These are phyloP conservation scores for Struthio camelus DNA, from an alignment of 2,113 vertebrate species.

Conservation along the genomic window DNA sequence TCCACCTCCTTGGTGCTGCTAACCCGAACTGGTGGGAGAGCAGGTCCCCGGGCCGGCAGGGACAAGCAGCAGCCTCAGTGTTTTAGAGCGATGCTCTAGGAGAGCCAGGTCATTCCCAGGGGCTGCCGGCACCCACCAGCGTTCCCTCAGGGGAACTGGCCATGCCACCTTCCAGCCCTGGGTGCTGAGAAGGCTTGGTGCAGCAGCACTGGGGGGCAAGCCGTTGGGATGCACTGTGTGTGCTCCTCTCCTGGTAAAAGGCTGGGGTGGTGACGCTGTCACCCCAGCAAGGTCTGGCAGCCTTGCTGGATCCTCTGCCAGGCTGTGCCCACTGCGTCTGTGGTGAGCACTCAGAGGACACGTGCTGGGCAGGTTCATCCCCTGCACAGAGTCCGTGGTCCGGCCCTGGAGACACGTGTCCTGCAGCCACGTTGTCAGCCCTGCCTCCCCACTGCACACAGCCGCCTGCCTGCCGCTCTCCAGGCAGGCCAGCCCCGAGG, in stretches of 20 bases:
- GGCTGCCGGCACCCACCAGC: neutral
- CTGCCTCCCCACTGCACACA: neutral
- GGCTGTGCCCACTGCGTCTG: neutral
- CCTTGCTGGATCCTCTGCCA: neutral
- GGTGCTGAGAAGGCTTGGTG: neutral
- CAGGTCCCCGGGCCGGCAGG: neutral
- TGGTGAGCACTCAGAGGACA: neutral
- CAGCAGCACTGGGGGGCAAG: neutral
- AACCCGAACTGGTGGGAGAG: neutral
- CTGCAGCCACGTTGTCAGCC: neutral
- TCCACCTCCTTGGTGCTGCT: too few species aligned
- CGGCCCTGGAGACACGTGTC: neutral
- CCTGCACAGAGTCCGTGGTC: neutral
- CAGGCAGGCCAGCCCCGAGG: neutral
- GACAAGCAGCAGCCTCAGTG: neutral
- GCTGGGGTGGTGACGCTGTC: neutral
- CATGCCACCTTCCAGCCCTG: neutral
- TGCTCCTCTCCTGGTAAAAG: too few species aligned
- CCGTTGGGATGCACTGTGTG: too few species aligned
- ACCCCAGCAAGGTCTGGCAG: neutral
- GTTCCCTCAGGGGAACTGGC: neutral
- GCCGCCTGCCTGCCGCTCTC: neutral
- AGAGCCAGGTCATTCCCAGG: neutral
- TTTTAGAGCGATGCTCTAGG: too few species aligned
- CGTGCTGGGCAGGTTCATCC: neutral